Evolutionary conservation across 2,113 vertebrate genomes (phyloP), one percentile per base, ranked within the genome.

Genomic region (Glaucomys volans): DNA sequence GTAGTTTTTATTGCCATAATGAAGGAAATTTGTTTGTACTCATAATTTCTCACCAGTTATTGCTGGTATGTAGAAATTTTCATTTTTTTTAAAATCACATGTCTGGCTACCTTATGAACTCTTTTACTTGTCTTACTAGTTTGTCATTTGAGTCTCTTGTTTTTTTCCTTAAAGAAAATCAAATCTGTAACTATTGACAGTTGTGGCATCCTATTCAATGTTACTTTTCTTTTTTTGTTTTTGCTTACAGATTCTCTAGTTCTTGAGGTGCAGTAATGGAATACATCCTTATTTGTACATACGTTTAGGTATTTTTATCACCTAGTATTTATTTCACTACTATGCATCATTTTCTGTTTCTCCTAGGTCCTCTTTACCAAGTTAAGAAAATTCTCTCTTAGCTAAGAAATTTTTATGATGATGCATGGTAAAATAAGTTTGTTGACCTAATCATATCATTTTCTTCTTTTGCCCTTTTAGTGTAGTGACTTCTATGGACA

Each of bases 241-340:
- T 62, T 90, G 22, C 4, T 69, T 94, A 76, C 90, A 74, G 26
- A 47, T 80, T 42, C 59, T 42, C 26, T 94, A 17, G 4, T 69
- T 42, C 75, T 40, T 95, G 13, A 95, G 54, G 17, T 50, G 44
- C 89, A 52, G 17, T 69, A 44, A 80, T 88, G 57, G 44, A 37
- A 1, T 64, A 37, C 8, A 52, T 84, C 20, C 50, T 35, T 75
- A 69, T 32, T 75, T 84, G 7, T 77, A 59, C 22, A 7, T 83
- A 37, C 90, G 57, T 89, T 86, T 74, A 94, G 9, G 8, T 90
- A 47, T 72, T 94, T 95, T 87, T 82, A 86, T 79, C 62, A 72
- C 82, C 28, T 64, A 77, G 10, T 90, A 69, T 75, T 90, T 82
- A 71, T 94, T 50, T 94, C 18, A 75, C 5, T 62, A 32, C 30